Base-by-base conservation (phyloP, 1,140 invertebrate species). In the Phthorimaea operculella region DNA sequence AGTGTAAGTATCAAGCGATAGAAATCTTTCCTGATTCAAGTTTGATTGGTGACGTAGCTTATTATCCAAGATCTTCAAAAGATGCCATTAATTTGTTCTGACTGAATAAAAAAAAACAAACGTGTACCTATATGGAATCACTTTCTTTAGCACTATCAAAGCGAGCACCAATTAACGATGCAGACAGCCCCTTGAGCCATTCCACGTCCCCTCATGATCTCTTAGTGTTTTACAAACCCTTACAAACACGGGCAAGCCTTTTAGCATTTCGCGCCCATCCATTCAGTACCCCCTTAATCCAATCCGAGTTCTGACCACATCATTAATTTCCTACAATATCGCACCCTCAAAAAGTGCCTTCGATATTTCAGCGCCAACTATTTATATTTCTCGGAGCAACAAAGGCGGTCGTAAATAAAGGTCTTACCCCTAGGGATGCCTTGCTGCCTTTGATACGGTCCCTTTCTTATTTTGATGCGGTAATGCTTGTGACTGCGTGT, bases 321-420 rank as follows among this genome's bases (percentile, higher is more conserved):
- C 80, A 83, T 83, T 83, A 82, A 82, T 83, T 79, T 70, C 72
- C 71, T 72, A 76, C 79, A 72, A 77, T 78, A 83, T 79, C 69
- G 70, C 77, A 75, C 79, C 76, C 79, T 69, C 72, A 70, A 71
- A 77, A 79, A 70, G 69, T 72, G 60, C 45, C 63, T 66, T 60
- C 72, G 68, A 81, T 80, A 76, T 77, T 80, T 83, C 77, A 74
- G 57, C 69, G 71, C 51, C 71, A 76, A 81, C 79, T 84, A 80
- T 84, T 82, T 84, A 84, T 84, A 82, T 78, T 81, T 83, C 69
- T 73, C 63, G 61, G 47, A 63, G 68, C 68, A 80, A 81, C 79
- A 82, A 82, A 79, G 69, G 71, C 64, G 66, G 54, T 66, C 70
- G 76, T 83, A 83, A 81, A 83, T 82, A 84, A 82, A 79, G 72